These are phyloP conservation scores for Acanthosepion lycidas DNA, from an alignment of 2,888 invertebrate species.

Conservation along the genomic window DNA sequence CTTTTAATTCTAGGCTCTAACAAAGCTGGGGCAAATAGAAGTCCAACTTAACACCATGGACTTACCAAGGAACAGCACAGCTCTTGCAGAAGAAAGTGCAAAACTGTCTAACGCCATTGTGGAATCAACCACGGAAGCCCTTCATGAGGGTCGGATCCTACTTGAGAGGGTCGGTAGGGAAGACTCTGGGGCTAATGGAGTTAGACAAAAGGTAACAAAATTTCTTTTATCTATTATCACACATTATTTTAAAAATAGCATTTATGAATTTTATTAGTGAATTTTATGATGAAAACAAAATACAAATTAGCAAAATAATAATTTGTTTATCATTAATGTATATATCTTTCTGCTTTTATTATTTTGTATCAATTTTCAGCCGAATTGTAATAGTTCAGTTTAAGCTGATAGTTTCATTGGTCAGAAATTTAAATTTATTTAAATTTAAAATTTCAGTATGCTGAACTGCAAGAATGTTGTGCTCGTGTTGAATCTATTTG, in stretches of 20 bases:
- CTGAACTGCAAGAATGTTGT: constrained; percentile 84
- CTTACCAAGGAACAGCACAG: constrained; percentile 80
- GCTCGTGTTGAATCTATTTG: constrained; percentile 71
- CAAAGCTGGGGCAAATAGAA: constrained; percentile 84
- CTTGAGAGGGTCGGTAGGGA: constrained; percentile 80
- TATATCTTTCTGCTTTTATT: not conserved
- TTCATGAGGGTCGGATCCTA: constrained; percentile 83
- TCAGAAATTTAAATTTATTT: not conserved
- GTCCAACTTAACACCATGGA: constrained; percentile 82
- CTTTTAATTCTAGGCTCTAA: constrained; percentile 79
- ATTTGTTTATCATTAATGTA: not conserved
- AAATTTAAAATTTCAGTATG: constrained; percentile 76
- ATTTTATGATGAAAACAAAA: not conserved
- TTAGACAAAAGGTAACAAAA: constrained; percentile 72
- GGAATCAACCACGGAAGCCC: constrained; percentile 81
- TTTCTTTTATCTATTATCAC: not conserved
- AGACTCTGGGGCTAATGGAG: constrained; percentile 80
- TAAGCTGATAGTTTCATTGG: not conserved
- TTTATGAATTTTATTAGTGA: too few relatives aligned
- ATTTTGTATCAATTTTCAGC: not conserved
- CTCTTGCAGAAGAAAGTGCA: constrained; percentile 82
- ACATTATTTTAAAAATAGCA: too few relatives aligned
- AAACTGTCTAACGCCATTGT: constrained; percentile 81
- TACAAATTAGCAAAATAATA: not conserved
- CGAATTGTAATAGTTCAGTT: not conserved